Conservation (phyloP, 2,888 invertebrate species). For the Phanerotoma sp. region DNA sequence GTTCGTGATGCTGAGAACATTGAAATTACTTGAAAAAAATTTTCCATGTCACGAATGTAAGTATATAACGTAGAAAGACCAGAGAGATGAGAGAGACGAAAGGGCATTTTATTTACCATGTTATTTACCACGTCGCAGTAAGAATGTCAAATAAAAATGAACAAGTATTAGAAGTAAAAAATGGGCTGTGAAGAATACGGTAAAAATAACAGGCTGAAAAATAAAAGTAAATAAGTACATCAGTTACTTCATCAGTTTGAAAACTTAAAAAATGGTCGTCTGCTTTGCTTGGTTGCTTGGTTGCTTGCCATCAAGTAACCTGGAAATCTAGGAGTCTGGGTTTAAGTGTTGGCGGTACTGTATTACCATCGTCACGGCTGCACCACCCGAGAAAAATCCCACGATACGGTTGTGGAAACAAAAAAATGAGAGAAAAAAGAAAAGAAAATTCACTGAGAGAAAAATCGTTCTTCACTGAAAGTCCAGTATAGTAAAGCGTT, state of each 20-base stretch:
- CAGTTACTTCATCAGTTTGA: slow-evolving; percentile 30
- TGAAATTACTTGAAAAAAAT: slow-evolving; percentile 13
- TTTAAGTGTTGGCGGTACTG: not conserved
- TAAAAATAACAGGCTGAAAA: slow-evolving; percentile 39
- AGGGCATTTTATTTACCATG: not conserved
- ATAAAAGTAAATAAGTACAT: slow-evolving; percentile 40
- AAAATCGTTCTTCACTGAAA: slow-evolving; percentile 8
- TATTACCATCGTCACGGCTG: slow-evolving; percentile 16
- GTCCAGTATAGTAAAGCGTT: not conserved
- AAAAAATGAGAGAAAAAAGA: not conserved
- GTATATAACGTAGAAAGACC: no score
- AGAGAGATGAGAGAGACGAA: not conserved
- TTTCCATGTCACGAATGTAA: slow-evolving; percentile 6
- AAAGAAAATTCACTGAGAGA: slow-evolving; percentile 5
- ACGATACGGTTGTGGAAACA: slow-evolving; percentile 15
- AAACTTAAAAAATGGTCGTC: slow-evolving; percentile 44
- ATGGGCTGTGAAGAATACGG: no score
- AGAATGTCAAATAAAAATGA: slow-evolving; percentile 15
- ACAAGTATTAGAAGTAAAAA: no score
- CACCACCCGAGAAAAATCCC: slow-evolving; percentile 17
- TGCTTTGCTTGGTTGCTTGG: slow-evolving; percentile 26
- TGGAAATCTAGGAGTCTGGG: not conserved
- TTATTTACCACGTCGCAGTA: not conserved
- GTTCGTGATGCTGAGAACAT: slow-evolving; percentile 5
- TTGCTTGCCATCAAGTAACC: no score